A percentile compares a stretch with the other conserved stretches of the same genome.
These are phyloP conservation scores for Trochalopteron elliotii DNA, from an alignment of 2,113 vertebrate species.

Conservation along the genomic window DNA sequence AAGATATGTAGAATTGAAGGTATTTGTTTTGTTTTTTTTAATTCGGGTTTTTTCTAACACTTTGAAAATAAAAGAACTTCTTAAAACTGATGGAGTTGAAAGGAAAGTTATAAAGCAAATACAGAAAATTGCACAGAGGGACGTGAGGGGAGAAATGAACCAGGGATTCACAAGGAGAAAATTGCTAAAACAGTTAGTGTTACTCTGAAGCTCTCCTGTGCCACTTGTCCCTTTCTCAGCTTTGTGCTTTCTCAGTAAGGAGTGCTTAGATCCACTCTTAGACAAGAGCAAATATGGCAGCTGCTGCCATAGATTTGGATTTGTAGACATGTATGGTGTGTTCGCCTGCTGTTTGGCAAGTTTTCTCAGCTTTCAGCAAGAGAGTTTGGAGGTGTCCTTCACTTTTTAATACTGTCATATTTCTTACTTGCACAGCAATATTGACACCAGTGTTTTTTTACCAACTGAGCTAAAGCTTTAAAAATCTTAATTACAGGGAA, in stretches of 20 bases:
- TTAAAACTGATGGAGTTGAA: background rate
- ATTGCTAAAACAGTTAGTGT: background rate
- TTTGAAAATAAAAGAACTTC: background rate
- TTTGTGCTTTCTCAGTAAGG: background rate
- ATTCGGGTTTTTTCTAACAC: background rate
- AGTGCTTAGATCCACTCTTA: background rate
- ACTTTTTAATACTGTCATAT: background rate
- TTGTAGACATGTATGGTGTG: background rate
- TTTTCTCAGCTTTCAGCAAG: background rate
- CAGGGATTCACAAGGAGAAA: background rate
- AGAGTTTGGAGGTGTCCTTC: background rate
- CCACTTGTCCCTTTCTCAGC: background rate
- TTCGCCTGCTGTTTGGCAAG: background rate
- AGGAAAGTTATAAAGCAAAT: background rate
- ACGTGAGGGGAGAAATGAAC: background rate
- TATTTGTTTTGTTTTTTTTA: fast-evolving
- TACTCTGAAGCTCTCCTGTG: background rate
- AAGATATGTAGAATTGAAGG: background rate
- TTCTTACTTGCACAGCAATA: background rate
- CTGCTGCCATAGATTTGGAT: background rate
- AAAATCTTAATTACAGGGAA: background rate
- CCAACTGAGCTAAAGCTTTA: background rate
- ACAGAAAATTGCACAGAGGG: background rate
- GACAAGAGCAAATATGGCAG: background rate
- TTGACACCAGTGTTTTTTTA: background rate